A percentile compares a stretch with the other conserved stretches of the same genome.
These are phyloP conservation scores for Cygnus buccinator DNA, from an alignment of 2,113 vertebrate genomes.

Conservation along the genomic window DNA sequence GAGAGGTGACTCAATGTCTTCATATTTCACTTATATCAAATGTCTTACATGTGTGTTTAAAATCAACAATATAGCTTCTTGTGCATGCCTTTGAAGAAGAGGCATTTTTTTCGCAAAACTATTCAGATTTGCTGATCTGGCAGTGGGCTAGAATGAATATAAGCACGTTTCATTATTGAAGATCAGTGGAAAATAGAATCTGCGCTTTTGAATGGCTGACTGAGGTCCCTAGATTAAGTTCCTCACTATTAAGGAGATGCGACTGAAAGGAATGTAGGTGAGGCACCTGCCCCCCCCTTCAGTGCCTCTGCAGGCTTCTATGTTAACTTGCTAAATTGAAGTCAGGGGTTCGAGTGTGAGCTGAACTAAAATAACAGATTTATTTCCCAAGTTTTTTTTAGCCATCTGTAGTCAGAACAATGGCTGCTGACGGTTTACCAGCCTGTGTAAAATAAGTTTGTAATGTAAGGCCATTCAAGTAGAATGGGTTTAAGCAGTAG, in stretches of 20 bases:
- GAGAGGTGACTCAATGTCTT: not conserved
- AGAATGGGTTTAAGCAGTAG: not conserved
- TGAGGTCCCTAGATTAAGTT: not conserved
- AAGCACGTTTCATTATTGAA: not conserved
- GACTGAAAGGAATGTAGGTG: not conserved
- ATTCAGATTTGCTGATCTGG: not conserved
- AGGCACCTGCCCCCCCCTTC: not conserved
- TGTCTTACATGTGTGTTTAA: not conserved
- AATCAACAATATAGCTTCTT: not conserved
- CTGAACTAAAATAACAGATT: not conserved
- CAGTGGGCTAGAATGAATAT: not conserved
- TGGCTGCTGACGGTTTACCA: not conserved
- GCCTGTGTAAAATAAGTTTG: not conserved
- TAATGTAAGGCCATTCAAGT: not conserved
- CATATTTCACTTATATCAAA: not conserved
- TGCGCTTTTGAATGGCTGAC: not conserved
- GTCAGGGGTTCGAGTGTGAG: not conserved
- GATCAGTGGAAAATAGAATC: not conserved
- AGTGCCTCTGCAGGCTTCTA: not conserved
- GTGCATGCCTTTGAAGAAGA: not conserved
- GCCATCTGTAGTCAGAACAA: not conserved
- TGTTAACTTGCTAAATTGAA: not conserved
- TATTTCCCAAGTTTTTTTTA: not conserved
- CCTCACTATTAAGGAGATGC: not conserved
- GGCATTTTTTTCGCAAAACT: not conserved